These are phyloP conservation scores for Augochlorella aurata DNA, from an alignment of 2,888 invertebrate species.

Conservation along the genomic window DNA sequence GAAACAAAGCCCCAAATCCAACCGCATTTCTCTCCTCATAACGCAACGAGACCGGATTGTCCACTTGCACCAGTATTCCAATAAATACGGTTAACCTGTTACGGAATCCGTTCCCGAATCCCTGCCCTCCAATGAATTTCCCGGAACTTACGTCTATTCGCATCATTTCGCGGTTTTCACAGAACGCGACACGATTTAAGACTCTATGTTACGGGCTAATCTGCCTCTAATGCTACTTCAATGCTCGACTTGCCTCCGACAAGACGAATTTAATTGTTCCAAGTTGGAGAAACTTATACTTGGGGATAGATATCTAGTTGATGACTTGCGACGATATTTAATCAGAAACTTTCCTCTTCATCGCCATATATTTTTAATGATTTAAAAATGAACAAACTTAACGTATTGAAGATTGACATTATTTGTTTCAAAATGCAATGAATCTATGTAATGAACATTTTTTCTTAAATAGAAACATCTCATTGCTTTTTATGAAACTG, in stretches of 20 bases:
- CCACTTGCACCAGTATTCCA: slow-evolving; percentile 39
- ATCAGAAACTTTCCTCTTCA: too few species aligned
- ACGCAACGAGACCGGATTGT: slow-evolving; percentile 47
- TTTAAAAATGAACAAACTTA: too few species aligned
- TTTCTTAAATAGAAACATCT: too few species aligned
- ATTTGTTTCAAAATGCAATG: too few species aligned
- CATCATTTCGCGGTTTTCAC: slow-evolving; percentile 49
- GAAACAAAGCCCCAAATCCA: slow-evolving; percentile 41
- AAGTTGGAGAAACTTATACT: background rate
- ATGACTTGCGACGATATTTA: too few species aligned
- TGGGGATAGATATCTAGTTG: too few species aligned
- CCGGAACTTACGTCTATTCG: slow-evolving; percentile 24
- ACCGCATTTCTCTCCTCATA: slow-evolving; percentile 48
- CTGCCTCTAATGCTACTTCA: slow-evolving; percentile 10
- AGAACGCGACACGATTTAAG: slow-evolving; percentile 24
- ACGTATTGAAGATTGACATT: too few species aligned
- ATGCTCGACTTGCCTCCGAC: background rate
- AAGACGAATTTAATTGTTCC: background rate
- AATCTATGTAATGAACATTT: too few species aligned
- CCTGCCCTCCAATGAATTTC: slow-evolving; percentile 41
- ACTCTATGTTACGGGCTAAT: background rate
- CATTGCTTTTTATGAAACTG: too few species aligned
- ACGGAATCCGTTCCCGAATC: slow-evolving; percentile 37
- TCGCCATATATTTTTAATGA: too few species aligned
- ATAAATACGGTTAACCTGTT: slow-evolving; percentile 54